Conservation (phyloP, 2,113 vertebrate species). For the Triplophysa dalaica region DNA sequence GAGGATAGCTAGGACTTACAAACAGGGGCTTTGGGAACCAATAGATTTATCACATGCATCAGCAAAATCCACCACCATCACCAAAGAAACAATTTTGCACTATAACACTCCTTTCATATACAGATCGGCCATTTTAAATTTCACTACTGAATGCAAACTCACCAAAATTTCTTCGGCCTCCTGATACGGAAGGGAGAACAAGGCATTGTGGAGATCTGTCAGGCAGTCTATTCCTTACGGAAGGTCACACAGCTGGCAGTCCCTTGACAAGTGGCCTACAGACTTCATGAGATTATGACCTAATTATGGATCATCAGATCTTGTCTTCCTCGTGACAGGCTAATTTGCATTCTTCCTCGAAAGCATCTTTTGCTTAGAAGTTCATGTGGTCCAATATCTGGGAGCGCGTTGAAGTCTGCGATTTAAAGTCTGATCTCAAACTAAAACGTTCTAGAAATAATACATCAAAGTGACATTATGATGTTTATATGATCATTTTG, state of each 20-base stretch:
- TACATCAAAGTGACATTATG: too few species aligned
- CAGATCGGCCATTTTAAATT: slow-evolving; percentile 21
- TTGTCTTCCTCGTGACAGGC: slow-evolving; percentile 4
- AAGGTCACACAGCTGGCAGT: not conserved
- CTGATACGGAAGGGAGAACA: slow-evolving; percentile 57
- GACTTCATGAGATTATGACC: slow-evolving; percentile 13
- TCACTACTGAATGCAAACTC: slow-evolving; percentile 37
- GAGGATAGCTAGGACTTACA: not conserved
- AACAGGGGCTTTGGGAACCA: too few species aligned
- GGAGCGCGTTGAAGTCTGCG: too few species aligned
- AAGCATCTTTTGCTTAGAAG: not conserved
- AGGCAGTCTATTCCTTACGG: not conserved
- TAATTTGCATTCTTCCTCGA: not conserved
- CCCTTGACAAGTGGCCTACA: slow-evolving; percentile 1
- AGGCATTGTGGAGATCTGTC: slow-evolving; percentile 49
- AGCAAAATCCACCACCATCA: slow-evolving; percentile 18
- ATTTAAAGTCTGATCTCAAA: too few species aligned
- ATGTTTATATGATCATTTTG: too few species aligned
- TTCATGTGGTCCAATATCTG: too few species aligned
- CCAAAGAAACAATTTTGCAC: not conserved
- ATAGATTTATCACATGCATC: not conserved
- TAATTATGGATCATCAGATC: slow-evolving; percentile 17
- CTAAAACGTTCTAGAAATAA: too few species aligned
- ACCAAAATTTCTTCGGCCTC: slow-evolving; percentile 57
- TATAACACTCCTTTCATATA: slow-evolving; percentile 18